These are phyloP conservation scores for Prinia subflava DNA, from an alignment of 2,113 vertebrate species.

Conservation along the genomic window DNA sequence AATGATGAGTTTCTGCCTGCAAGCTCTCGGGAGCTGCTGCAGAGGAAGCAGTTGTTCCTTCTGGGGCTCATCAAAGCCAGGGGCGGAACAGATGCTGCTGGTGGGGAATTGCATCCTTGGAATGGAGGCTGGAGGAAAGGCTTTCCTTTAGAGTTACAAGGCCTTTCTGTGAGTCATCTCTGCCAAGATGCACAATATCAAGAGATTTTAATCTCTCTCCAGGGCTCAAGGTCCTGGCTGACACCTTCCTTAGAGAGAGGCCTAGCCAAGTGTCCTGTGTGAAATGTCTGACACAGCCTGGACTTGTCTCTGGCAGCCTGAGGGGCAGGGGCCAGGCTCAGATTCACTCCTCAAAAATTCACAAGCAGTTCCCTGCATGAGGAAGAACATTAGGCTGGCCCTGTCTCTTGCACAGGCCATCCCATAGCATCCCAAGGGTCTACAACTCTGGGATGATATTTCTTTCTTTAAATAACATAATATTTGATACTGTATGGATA, in stretches of 20 bases:
- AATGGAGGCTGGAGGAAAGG: neutral
- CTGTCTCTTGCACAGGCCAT: neutral
- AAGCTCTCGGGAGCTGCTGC: neutral
- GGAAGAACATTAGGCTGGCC: neutral
- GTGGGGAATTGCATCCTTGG: neutral
- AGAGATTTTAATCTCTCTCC: neutral
- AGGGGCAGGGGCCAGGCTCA: neutral
- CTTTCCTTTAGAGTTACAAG: neutral
- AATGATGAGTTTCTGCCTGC: neutral
- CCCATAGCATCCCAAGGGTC: neutral
- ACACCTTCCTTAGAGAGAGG: neutral
- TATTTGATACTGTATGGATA: neutral
- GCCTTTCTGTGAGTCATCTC: neutral
- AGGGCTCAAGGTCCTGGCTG: neutral
- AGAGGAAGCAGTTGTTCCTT: neutral
- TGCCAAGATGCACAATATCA: neutral
- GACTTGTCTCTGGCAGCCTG: neutral
- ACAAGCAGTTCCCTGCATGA: neutral
- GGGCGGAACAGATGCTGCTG: neutral
- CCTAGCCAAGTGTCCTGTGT: neutral
- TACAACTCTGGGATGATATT: neutral
- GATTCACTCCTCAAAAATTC: neutral
- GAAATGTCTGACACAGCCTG: neutral
- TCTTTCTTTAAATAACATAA: neutral
- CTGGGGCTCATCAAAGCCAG: neutral